phyloP scores from a whole-genome alignment of 2,113 vertebrate genomes.

The zebrafish (Danio rerio) region GRCz12tu NC_133192.1:6267001-6267500 shows the following conservation, averaged over 20 bases:
- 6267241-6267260: slow-evolving; percentile 28
- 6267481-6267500: slow-evolving; percentile 57
- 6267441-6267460: slow-evolving; percentile 35
- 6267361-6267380: slow-evolving; percentile 43
- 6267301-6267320: slow-evolving; percentile 45
- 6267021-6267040: slow-evolving; percentile 36
- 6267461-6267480: slow-evolving; percentile 49
- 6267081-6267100: slow-evolving; percentile 20
- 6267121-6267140: slow-evolving; percentile 18
- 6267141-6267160: slow-evolving; percentile 18
- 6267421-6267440: slow-evolving; percentile 51
- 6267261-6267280: slow-evolving; percentile 47
- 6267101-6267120: background rate
- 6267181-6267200: slow-evolving; percentile 11
- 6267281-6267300: slow-evolving; percentile 54
- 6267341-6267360: slow-evolving; percentile 37
- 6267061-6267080: background rate
- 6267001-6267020: slow-evolving; percentile 42
- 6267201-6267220: slow-evolving; percentile 47
- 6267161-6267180: slow-evolving; percentile 52
- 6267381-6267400: slow-evolving; percentile 58
- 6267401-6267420: slow-evolving; percentile 55
- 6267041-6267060: slow-evolving; percentile 16
- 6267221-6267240: slow-evolving; percentile 55
- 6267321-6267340: slow-evolving; percentile 47